A percentile compares a stretch with the other conserved stretches of the same genome.
Evolutionary conservation across 1,140 invertebrate species (phyloP).

Genomic region (Chironomus tepperi): DNA sequence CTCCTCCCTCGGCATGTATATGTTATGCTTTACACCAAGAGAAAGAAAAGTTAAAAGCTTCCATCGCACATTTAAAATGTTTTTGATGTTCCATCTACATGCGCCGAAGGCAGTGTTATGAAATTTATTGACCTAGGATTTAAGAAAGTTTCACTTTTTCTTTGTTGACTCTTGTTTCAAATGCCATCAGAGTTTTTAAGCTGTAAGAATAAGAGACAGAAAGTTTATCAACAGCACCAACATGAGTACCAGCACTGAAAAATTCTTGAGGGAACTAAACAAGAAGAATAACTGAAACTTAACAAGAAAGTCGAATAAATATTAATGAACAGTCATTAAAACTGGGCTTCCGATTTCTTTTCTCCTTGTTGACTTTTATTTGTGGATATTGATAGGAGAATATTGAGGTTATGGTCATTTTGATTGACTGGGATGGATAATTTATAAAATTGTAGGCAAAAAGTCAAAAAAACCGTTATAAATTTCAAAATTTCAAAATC

Average conservation of each 20-base stretch:
- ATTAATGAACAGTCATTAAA: conserved; percentile 20
- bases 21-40: too few species aligned
- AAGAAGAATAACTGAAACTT: not conserved
- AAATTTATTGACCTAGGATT: not conserved
- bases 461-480: too few species aligned
- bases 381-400: not conserved
- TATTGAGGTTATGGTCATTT: not conserved
- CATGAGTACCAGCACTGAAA: not conserved
- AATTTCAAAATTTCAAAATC: too few species aligned
- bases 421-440: too few species aligned
- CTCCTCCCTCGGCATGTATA: too few species aligned
- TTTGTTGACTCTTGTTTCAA: not conserved
- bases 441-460: too few species aligned
- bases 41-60: not conserved
- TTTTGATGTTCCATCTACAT: not conserved
- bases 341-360: conserved; percentile 15
- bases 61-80: not conserved
- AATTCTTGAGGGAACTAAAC: too few species aligned
- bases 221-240: not conserved
- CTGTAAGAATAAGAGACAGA: not conserved
- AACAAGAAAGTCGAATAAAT: conserved; percentile 20
- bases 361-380: not conserved
- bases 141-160: not conserved
- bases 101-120: not conserved
- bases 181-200: not conserved